Evolutionary conservation across 2,888 invertebrate species (phyloP).

Genomic region (Griposia aprilina): DNA sequence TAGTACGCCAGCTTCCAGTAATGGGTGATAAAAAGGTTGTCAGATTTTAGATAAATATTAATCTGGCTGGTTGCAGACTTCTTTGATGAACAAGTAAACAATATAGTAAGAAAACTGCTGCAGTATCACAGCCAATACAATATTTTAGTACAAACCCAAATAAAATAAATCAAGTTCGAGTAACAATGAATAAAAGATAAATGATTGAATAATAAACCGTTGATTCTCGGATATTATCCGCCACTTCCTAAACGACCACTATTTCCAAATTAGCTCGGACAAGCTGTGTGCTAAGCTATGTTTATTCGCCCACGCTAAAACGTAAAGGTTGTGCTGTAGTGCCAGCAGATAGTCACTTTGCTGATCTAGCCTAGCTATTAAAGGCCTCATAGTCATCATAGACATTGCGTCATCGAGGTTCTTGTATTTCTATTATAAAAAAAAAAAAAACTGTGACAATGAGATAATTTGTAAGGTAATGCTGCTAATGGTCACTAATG

Average conservation of each 20-base stretch:
- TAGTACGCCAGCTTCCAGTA: not conserved
- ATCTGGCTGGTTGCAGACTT: not conserved
- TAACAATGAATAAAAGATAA: slow-evolving; percentile 46
- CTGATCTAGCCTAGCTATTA: not conserved
- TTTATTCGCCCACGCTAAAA: slow-evolving; percentile 61
- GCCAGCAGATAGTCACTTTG: slow-evolving; percentile 9
- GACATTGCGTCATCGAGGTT: too few species aligned
- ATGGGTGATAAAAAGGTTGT: not conserved
- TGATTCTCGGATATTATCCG: slow-evolving; percentile 49
- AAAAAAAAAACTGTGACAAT: not conserved
- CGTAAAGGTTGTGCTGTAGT: slow-evolving; percentile 18
- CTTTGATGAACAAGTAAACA: not conserved
- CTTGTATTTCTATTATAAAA: not conserved
- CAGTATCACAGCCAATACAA: slow-evolving; percentile 9
- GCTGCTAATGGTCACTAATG: not conserved
- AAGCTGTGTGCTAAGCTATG: slow-evolving; percentile 55
- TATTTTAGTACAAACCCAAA: slow-evolving; percentile 12
- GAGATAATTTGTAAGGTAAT: not conserved
- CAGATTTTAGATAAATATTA: not conserved
- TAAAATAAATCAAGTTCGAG: not conserved
- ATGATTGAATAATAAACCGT: slow-evolving; percentile 33
- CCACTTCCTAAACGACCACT: slow-evolving; percentile 52
- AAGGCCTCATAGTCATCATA: not conserved
- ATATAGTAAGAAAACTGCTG: not conserved
- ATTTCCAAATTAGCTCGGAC: slow-evolving; percentile 64